Percentiles rank a stretch among this genome's conserved stretches.
phyloP scores from a whole-genome alignment of 2,888 invertebrate genomes.

The Platerodrilus igneus region DNA sequence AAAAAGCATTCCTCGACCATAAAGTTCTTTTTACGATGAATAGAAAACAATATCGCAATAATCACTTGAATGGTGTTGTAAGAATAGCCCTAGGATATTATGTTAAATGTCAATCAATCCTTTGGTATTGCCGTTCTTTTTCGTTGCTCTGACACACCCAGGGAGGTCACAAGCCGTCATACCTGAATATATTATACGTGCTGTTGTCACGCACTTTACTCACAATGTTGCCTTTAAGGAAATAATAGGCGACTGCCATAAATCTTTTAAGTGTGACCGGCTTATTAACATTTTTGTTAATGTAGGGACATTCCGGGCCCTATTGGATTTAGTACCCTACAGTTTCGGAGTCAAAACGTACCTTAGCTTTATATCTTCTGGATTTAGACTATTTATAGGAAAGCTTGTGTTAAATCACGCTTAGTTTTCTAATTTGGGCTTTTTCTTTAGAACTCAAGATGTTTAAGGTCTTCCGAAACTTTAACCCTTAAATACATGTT shows the following conservation, averaged over 20 bases:
- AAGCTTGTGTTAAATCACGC: too few species aligned
- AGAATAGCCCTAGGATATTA: constrained; percentile 25
- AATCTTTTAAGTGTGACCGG: constrained; percentile 36
- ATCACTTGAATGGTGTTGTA: constrained; percentile 23
- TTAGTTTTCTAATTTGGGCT: too few species aligned
- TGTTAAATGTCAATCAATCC: constrained; percentile 39
- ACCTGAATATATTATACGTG: constrained; percentile 23
- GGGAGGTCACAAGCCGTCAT: constrained; percentile 30
- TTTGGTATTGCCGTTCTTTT: constrained; percentile 32
- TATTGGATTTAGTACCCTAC: too few species aligned
- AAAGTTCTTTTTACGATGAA: constrained; percentile 7
- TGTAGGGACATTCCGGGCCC: too few species aligned
- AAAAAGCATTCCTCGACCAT: constrained; percentile 8
- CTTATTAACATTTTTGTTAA: constrained; percentile 30
- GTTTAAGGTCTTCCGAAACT: too few species aligned
- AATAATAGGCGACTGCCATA: constrained; percentile 35
- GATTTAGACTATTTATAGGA: too few species aligned
- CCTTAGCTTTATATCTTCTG: too few species aligned
- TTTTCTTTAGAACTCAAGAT: too few species aligned
- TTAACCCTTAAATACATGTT: too few species aligned
- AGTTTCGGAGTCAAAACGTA: too few species aligned
- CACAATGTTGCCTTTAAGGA: constrained; percentile 21
- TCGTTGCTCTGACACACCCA: constrained; percentile 39
- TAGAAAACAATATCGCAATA: constrained; percentile 28
- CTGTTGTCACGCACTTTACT: constrained; percentile 24